phyloP scores from a whole-genome alignment of 2,888 invertebrate genomes.

The Machimus rusticus region DNA sequence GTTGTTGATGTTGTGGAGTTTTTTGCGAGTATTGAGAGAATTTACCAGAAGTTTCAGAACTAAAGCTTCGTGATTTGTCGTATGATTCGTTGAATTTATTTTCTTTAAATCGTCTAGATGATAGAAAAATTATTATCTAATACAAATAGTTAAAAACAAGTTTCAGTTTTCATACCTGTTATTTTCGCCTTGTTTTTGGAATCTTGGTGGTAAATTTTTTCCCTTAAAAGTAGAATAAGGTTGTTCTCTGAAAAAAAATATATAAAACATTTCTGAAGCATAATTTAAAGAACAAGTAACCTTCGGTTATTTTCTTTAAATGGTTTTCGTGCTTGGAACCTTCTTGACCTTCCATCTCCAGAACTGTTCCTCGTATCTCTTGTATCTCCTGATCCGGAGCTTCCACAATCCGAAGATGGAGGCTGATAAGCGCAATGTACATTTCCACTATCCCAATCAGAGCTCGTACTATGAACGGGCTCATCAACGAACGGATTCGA shows the following conservation, averaged over 20 bases:
- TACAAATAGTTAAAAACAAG: not conserved
- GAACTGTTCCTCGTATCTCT: conserved; percentile 52
- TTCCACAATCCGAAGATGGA: conserved; percentile 54
- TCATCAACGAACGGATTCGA: not conserved
- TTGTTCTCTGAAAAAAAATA: conserved; percentile 22
- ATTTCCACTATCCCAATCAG: conserved; percentile 55
- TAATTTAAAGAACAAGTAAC: not conserved
- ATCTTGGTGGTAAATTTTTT: conserved; percentile 55
- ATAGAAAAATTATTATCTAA: not conserved
- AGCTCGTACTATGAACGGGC: not conserved
- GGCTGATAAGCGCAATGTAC: not conserved
- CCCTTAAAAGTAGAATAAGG: conserved; percentile 23
- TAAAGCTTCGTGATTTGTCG: conserved; percentile 4
- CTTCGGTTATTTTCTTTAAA: conserved; percentile 38
- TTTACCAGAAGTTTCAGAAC: conserved; percentile 25
- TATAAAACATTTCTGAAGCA: not conserved
- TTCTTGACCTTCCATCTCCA: conserved; percentile 50
- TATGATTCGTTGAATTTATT: conserved; percentile 11
- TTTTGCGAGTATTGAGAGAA: conserved; percentile 27
- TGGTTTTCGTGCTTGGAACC: conserved; percentile 25
- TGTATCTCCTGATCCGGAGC: conserved; percentile 57
- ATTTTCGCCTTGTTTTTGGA: conserved; percentile 52
- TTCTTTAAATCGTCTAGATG: not conserved
- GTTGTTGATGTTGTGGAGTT: conserved; percentile 15
- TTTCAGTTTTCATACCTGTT: not conserved